phyloP scores from a whole-genome alignment of 2,113 vertebrate genomes.

The Channa argus region DNA sequence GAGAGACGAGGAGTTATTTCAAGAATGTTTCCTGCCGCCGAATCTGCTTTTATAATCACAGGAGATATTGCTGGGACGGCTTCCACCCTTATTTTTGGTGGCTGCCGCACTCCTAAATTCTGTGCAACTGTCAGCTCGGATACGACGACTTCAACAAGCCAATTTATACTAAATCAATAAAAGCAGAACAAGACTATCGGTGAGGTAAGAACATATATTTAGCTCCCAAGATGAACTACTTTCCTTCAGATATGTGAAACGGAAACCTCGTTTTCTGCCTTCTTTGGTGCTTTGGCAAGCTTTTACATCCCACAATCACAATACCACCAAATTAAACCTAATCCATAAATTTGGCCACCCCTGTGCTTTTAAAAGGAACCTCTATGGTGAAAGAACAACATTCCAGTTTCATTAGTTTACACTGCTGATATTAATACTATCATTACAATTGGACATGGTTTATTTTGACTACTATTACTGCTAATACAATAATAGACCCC shows the following conservation, averaged over 20 bases:
- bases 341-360: slow-evolving; percentile 77
- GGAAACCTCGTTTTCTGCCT: slow-evolving; percentile 29
- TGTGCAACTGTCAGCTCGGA: slow-evolving; percentile 4
- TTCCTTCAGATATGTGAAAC: slow-evolving; percentile 40
- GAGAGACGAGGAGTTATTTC: slow-evolving; percentile 70
- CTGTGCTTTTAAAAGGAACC: slow-evolving; percentile 64
- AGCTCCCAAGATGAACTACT: slow-evolving; percentile 2
- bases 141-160: background rate
- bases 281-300: slow-evolving; percentile 58
- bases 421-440: slow-evolving; percentile 83
- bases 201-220: slow-evolving; percentile 32
- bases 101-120: slow-evolving; percentile 12
- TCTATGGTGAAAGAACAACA: slow-evolving; percentile 77
- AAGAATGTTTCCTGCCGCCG: slow-evolving; percentile 73
- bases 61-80: slow-evolving; percentile 32
- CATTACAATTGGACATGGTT: slow-evolving; percentile 83
- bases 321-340: slow-evolving; percentile 70
- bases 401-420: slow-evolving; percentile 81
- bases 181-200: slow-evolving; percentile 24
- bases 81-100: slow-evolving; percentile 29
- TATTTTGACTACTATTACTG: slow-evolving; percentile 85
- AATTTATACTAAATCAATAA: slow-evolving; percentile 38
- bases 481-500: slow-evolving; percentile 85
- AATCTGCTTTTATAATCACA: slow-evolving; percentile 77
- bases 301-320: slow-evolving; percentile 63